Conservation (phyloP, 2,113 vertebrate genomes). For the Grallaria varia region DNA sequence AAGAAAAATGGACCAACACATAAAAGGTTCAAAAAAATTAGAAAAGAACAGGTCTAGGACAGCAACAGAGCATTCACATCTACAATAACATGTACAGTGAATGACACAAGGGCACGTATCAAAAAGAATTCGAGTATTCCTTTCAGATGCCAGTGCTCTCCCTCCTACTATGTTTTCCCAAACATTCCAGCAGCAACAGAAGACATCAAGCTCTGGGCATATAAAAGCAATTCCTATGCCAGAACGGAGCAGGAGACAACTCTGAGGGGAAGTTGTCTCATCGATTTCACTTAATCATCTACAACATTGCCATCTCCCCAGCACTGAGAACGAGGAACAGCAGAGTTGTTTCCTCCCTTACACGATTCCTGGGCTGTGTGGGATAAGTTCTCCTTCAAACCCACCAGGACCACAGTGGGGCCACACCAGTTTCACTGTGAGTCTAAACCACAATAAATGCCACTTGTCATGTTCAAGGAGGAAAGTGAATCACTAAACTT, state of each 20-base stretch:
- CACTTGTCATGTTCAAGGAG: neutral
- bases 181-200: slow-evolving; percentile 36
- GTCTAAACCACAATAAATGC: neutral
- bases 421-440: accelerated
- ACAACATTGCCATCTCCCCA: neutral
- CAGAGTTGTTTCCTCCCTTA: neutral
- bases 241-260: slow-evolving; percentile 31
- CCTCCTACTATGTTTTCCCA: slow-evolving; percentile 59
- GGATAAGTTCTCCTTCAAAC: neutral
- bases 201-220: slow-evolving; percentile 41
- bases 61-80: neutral
- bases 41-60: neutral
- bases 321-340: neutral
- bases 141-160: slow-evolving; percentile 2
- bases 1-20: neutral
- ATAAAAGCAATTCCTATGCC: slow-evolving; percentile 33
- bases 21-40: neutral
- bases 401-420: neutral
- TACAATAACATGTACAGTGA: neutral
- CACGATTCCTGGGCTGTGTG: neutral
- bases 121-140: neutral
- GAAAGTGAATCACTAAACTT: neutral
- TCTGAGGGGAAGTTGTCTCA: slow-evolving; percentile 25
- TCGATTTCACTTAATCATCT: slow-evolving; percentile 23
- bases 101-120: neutral